Conservation (phyloP, 2,797 vertebrate genomes). For the Natrix natrix region DNA sequence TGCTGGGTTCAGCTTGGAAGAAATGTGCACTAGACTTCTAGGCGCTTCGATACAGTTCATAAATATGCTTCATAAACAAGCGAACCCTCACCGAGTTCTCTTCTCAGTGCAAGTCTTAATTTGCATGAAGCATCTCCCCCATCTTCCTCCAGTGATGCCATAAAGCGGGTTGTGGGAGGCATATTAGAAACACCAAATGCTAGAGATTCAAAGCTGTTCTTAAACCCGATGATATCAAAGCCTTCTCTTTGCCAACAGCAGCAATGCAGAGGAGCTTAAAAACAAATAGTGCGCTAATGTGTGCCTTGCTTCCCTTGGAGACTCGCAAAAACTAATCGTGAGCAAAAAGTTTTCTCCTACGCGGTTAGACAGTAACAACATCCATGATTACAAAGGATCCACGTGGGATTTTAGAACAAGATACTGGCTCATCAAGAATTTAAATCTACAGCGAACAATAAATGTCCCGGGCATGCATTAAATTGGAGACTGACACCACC, state of each 20-base stretch:
- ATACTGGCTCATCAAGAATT: constrained; percentile 28
- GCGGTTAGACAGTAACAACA: neutral
- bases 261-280: neutral
- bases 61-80: neutral
- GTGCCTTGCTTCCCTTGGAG: constrained; percentile 12
- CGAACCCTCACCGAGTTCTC: neutral
- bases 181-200: neutral
- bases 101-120: neutral
- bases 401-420: constrained; percentile 11
- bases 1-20: neutral
- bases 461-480: neutral
- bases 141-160: neutral
- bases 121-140: neutral
- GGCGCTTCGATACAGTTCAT: neutral
- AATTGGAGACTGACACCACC: neutral
- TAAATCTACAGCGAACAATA: constrained; percentile 17
- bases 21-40: neutral
- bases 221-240: too few species aligned
- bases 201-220: neutral
- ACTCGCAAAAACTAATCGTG: constrained; percentile 7
- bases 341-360: constrained; percentile 12
- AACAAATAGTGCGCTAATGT: constrained; percentile 4
- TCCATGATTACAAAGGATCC: constrained; percentile 10
- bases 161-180: too few species aligned
- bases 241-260: neutral